Conservation (phyloP, 2,797 vertebrate species). For the Triplophysa yarkandensis region DNA sequence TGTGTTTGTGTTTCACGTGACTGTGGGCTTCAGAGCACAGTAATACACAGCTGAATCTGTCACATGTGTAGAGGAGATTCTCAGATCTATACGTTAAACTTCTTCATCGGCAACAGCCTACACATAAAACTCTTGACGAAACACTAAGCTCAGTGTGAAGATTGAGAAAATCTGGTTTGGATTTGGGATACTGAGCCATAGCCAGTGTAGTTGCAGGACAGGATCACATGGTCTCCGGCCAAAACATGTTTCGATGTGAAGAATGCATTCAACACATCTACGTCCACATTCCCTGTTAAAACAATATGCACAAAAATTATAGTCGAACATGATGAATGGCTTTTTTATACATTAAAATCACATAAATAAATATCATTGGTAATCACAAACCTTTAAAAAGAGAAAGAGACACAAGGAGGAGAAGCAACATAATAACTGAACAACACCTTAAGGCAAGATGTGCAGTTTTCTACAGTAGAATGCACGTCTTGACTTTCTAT, state of each 20-base stretch:
- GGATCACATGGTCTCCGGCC: neutral
- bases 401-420: neutral
- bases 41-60: no score
- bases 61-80: no score
- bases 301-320: neutral
- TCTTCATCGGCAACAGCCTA: neutral
- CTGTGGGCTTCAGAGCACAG: constrained; percentile 24
- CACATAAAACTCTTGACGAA: neutral
- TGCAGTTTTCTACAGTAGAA: no score
- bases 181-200: neutral
- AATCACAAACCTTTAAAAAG: neutral
- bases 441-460: no score
- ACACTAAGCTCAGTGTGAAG: neutral
- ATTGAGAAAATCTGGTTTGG: constrained; percentile 13
- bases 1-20: constrained; percentile 24
- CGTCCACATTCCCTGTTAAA: constrained; percentile 10
- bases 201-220: constrained; percentile 28
- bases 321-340: no score
- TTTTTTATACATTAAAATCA: neutral
- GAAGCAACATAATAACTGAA: neutral
- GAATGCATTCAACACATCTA: neutral
- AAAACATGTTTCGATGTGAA: neutral
- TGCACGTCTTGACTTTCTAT: no score
- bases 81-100: neutral
- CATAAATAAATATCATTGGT: no score